phyloP scores from a whole-genome alignment of 1,140 invertebrate genomes.

The Branchinecta lynchi region DNA sequence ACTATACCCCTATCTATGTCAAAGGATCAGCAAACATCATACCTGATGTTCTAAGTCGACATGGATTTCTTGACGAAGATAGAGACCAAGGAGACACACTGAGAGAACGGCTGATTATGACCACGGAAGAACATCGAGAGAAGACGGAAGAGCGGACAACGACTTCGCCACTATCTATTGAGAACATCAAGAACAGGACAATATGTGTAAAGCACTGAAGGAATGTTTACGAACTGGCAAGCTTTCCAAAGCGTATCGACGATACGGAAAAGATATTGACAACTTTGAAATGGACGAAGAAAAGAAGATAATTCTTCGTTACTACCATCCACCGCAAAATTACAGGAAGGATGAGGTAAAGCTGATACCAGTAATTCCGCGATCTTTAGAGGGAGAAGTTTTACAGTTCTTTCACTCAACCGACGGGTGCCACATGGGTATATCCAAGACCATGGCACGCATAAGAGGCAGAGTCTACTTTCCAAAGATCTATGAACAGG shows the following conservation, averaged over 20 bases:
- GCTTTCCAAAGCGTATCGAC: not conserved
- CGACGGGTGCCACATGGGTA: not conserved
- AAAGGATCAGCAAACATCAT: not conserved
- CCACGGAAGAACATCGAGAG: not conserved
- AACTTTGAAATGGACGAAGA: slow-evolving; percentile 1
- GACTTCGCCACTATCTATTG: not conserved
- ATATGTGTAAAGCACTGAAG: not conserved
- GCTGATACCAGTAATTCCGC: not conserved
- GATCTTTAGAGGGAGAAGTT: not conserved
- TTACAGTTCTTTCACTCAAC: not conserved
- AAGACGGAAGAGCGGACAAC: not conserved
- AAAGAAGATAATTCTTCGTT: not conserved
- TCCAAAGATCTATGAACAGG: not conserved
- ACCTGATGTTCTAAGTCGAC: not conserved
- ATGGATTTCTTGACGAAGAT: no score
- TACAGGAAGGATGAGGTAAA: not conserved
- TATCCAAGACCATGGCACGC: not conserved
- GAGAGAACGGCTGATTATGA: no score
- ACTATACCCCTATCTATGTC: no score
- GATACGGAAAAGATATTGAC: not conserved
- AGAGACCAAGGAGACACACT: no score
- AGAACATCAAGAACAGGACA: not conserved
- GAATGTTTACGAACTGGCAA: not conserved
- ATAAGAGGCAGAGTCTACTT: not conserved
- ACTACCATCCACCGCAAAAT: not conserved